These are phyloP conservation scores for Pimephales promelas DNA, from an alignment of 2,113 vertebrate species.

Conservation along the genomic window DNA sequence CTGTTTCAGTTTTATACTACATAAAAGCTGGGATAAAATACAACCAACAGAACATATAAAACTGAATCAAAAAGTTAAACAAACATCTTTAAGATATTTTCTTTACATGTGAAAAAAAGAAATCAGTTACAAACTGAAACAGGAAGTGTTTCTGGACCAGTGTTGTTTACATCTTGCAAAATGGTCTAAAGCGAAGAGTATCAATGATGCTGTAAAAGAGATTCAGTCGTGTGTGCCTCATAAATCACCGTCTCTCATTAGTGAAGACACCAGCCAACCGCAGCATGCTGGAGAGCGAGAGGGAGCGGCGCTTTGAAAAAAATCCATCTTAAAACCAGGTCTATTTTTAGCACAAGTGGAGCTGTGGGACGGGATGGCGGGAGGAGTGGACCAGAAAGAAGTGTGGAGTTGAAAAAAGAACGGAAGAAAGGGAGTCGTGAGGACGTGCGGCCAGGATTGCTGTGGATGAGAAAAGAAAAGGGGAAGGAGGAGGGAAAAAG, in stretches of 20 bases:
- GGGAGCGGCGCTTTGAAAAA: conserved; percentile 44
- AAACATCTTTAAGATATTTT: no score
- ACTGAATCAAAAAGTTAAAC: no score
- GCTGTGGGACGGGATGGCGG: neutral
- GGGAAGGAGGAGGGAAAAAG: neutral
- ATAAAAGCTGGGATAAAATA: no score
- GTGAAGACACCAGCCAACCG: conserved; percentile 18
- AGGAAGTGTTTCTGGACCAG: no score
- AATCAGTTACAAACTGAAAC: no score
- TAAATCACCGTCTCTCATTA: conserved; percentile 33
- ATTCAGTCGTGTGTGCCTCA: conserved; percentile 10
- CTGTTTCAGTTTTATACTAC: no score
- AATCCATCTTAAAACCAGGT: conserved; percentile 30
- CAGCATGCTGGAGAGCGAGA: neutral
- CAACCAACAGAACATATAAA: no score
- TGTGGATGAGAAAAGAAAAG: neutral
- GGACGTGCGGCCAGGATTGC: neutral
- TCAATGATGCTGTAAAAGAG: conserved; percentile 9
- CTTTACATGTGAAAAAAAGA: no score
- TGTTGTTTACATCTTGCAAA: no score
- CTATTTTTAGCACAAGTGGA: conserved; percentile 53
- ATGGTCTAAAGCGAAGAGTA: neutral
- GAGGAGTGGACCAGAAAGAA: conserved; percentile 55
- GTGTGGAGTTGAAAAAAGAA: conserved; percentile 55
- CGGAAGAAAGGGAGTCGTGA: neutral